phyloP scores from a whole-genome alignment of 2,797 vertebrate genomes.

The Gobionotothen gibberifrons region DNA sequence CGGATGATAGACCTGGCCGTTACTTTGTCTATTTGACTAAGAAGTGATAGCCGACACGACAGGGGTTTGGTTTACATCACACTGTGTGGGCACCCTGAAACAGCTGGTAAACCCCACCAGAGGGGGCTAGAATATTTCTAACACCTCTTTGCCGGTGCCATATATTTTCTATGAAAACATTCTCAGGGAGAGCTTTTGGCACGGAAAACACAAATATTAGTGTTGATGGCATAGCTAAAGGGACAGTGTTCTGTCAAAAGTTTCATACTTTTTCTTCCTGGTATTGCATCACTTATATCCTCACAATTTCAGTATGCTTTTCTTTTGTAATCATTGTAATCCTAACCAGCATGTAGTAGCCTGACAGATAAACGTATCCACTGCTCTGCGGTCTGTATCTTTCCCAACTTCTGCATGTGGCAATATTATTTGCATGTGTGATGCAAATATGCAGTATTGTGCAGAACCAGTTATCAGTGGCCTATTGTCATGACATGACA shows the following conservation, averaged over 20 bases:
- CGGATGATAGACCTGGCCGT: not conserved
- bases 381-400: not conserved
- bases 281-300: slow-evolving; percentile 4
- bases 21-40: not conserved
- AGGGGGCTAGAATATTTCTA: slow-evolving; percentile 71
- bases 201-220: slow-evolving; percentile 21
- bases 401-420: not conserved
- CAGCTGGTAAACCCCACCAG: slow-evolving; percentile 63
- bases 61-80: not conserved
- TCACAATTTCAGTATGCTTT: not conserved
- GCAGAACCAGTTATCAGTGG: not conserved
- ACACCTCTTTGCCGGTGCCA: slow-evolving; percentile 7
- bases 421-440: not conserved
- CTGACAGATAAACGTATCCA: not conserved
- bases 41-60: not conserved
- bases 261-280: not conserved
- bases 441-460: too few relatives aligned
- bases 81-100: slow-evolving; percentile 9
- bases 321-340: not conserved
- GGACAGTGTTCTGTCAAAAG: not conserved
- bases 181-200: slow-evolving; percentile 20
- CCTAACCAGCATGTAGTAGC: not conserved
- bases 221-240: not conserved
- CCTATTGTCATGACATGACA: not conserved
- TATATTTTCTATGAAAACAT: slow-evolving; percentile 28